phyloP scores from a whole-genome alignment of 2,888 invertebrate genomes.

The Troides aeacus region DNA sequence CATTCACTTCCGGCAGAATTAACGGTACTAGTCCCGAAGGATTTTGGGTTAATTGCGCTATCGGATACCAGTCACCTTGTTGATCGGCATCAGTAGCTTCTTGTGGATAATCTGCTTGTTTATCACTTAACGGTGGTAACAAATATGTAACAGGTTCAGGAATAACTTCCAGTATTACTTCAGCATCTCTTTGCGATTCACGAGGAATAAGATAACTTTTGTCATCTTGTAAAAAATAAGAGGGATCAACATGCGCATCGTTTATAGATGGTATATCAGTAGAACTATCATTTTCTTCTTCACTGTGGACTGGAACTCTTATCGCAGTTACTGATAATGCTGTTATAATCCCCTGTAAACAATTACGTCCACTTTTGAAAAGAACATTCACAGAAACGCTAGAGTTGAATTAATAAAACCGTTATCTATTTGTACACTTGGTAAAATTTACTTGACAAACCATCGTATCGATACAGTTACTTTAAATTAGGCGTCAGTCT shows the following conservation, averaged over 20 bases:
- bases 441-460: too few relatives aligned
- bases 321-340: conserved; percentile 50
- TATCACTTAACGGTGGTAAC: conserved; percentile 56
- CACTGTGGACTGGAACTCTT: conserved; percentile 57
- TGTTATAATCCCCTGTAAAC: conserved; percentile 57
- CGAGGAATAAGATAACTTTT: conserved; percentile 63
- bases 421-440: too few relatives aligned
- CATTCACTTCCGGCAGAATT: conserved; percentile 35
- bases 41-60: conserved; percentile 45
- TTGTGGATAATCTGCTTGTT: conserved; percentile 50
- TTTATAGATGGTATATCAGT: conserved; percentile 35
- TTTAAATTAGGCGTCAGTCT: conserved; percentile 31
- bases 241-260: conserved; percentile 44
- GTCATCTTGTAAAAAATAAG: conserved; percentile 52
- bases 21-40: conserved; percentile 37
- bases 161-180: conserved; percentile 44
- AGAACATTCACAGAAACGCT: too few relatives aligned
- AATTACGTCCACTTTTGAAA: too few relatives aligned
- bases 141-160: conserved; percentile 63
- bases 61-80: conserved; percentile 71
- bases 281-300: conserved; percentile 42
- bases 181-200: conserved; percentile 50
- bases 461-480: background rate
- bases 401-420: too few relatives aligned
- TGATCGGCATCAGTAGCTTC: conserved; percentile 50